Evolutionary conservation across 2,797 vertebrate species (phyloP), one percentile per base, ranked within the genome.

Genomic region (Enteromius trimaculatus): DNA sequence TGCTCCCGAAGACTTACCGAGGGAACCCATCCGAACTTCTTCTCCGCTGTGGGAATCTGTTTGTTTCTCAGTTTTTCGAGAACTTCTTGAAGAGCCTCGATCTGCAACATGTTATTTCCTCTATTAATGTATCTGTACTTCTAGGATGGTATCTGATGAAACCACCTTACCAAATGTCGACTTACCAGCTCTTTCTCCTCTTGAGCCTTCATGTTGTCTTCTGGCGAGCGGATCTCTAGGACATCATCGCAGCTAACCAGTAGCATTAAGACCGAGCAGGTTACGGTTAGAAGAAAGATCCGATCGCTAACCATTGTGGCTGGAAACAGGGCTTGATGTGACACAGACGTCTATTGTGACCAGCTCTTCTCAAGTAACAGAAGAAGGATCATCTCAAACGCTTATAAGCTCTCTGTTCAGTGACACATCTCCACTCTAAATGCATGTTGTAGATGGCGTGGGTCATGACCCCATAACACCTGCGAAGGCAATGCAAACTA

Each of bases 121-220:
- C 3, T 37, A 13, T 17, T 17, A n/a, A 23, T 72, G 2, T n/a
- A 31, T 21, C 19, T 66, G 2, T 17, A 49, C 26, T 29, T 31
- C 21, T 75, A 44, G 17, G 55, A 10, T 66, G 2, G 3, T 23
- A 1, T 19, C 14, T 11, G 9, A 58, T n/a, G 9, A 58, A 58
- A 23, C 9, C 21, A 1, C 2, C 21, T 55, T 37, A 16, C 10
- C 9, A 55, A 44, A n/a, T 23, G 53, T 21, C 10, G 5, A 6
- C 93, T 94, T 86, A 97, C 96, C 95, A 96, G 92, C 26, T 96
- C 95, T 58, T 92, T 94, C 80, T 96, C 95, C 81, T 96, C 95
- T 39, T 89, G 95, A 23, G 88, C 92, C 74, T 94, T 95, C 10
- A 93, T 78, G 0, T 89, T 77, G 83, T 90, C 93, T 31, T 93